A percentile compares a stretch with the other conserved stretches of the same genome.
These are phyloP conservation scores for Sus scrofa DNA, from an alignment of 2,113 vertebrate species.

Conservation along the genomic window T2T-Sscrofa CM000825.6:41674501-41675000, in stretches of 20 bases:
- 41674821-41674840: not conserved
- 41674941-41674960: not conserved
- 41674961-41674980: not conserved
- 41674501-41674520: too few relatives aligned
- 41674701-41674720: not conserved
- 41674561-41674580: not conserved
- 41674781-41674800: not conserved
- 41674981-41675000: not conserved
- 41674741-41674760: not conserved
- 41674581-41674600: not conserved
- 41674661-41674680: not conserved
- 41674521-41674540: too few relatives aligned
- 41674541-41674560: too few relatives aligned
- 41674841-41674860: not conserved
- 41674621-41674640: not conserved
- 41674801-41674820: not conserved
- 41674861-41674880: not conserved
- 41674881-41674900: not conserved
- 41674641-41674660: not conserved
- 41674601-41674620: not conserved
- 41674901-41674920: not conserved
- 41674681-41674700: not conserved
- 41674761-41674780: not conserved
- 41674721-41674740: not conserved
- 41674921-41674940: not conserved